A percentile compares a stretch with the other conserved stretches of the same genome.
These are phyloP conservation scores for Gambelia wislizenii DNA, from an alignment of 2,797 vertebrate genomes.

Conservation along the genomic window DNA sequence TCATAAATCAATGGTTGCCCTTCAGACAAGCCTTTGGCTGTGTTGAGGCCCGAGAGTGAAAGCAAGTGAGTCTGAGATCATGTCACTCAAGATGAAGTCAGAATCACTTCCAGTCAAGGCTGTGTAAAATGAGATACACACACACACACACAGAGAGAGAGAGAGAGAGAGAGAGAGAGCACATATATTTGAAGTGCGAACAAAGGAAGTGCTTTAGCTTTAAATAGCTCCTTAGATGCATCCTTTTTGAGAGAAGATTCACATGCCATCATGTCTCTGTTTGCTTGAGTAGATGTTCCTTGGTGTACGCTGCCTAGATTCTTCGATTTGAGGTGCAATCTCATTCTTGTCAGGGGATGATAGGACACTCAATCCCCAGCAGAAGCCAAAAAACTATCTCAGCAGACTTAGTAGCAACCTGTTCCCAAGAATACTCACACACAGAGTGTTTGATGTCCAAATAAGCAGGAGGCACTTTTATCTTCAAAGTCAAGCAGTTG, in stretches of 20 bases:
- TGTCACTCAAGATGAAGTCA: not conserved
- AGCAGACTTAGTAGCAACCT: too few relatives aligned
- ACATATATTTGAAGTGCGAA: not conserved
- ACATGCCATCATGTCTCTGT: not conserved
- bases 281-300: too few relatives aligned
- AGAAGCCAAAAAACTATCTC: too few relatives aligned
- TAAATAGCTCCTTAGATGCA: not conserved
- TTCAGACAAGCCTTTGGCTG: not conserved
- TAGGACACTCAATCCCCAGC: too few relatives aligned
- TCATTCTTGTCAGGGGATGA: too few relatives aligned
- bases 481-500: too few relatives aligned
- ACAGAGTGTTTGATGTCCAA: too few relatives aligned
- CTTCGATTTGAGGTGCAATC: not conserved
- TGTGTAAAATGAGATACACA: not conserved
- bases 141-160: too few relatives aligned
- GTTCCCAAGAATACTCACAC: too few relatives aligned
- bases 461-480: too few relatives aligned
- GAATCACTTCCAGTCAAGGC: not conserved
- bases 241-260: not conserved
- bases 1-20: constrained; percentile 54
- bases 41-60: not conserved
- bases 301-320: not conserved
- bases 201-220: not conserved
- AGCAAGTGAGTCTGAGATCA: fast-evolving
- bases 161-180: not conserved